phyloP scores from a whole-genome alignment of 2,797 vertebrate species.

The Periparus ater region DNA sequence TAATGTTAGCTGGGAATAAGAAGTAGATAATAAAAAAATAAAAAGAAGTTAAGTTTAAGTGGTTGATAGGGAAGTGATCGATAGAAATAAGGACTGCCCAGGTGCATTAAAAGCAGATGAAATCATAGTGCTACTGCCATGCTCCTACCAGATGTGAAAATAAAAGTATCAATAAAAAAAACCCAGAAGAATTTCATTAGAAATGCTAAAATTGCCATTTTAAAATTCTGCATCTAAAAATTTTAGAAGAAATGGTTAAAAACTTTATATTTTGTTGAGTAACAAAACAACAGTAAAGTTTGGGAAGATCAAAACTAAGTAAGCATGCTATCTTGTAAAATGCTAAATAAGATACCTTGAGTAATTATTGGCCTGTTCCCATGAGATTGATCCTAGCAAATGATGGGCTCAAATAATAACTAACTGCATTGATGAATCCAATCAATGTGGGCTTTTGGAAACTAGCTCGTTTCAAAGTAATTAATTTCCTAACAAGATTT shows the following conservation, averaged over 20 bases:
- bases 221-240: neutral
- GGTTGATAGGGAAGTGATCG: neutral
- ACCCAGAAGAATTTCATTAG: neutral
- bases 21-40: neutral
- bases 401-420: constrained; percentile 10
- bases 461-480: neutral
- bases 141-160: neutral
- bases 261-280: neutral
- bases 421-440: neutral
- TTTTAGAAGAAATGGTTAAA: neutral
- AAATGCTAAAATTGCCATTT: neutral
- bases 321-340: neutral
- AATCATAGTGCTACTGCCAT: neutral
- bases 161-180: neutral
- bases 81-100: neutral
- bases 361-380: neutral
- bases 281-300: neutral
- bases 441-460: neutral
- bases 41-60: neutral
- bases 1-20: neutral
- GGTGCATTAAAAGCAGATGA: neutral
- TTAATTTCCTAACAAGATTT: constrained; percentile 27
- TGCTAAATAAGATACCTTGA: neutral
- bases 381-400: neutral
- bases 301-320: neutral